Percentiles rank a stretch among this genome's conserved stretches.
phyloP scores from a whole-genome alignment of 2,797 vertebrate genomes.

The Spondyliosoma cantharus region DNA sequence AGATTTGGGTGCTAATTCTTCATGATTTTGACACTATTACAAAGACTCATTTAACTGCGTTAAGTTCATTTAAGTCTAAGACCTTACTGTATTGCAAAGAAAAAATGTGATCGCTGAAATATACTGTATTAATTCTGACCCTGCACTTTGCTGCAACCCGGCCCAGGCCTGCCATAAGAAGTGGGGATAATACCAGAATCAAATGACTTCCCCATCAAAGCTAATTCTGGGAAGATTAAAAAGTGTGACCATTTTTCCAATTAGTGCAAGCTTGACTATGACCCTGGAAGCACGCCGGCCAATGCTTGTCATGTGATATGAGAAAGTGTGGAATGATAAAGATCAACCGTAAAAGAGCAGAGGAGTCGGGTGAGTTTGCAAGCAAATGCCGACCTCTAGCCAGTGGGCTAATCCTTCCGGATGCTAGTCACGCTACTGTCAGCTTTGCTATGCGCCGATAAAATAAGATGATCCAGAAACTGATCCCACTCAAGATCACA shows the following conservation, averaged over 20 bases:
- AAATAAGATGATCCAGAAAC: slow-evolving; percentile 50
- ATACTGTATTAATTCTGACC: slow-evolving; percentile 13
- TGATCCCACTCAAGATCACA: slow-evolving; percentile 63
- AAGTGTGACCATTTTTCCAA: slow-evolving; percentile 38
- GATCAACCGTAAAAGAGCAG: slow-evolving; percentile 45
- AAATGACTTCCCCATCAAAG: slow-evolving; percentile 60
- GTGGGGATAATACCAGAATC: slow-evolving; percentile 50
- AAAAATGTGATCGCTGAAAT: slow-evolving; percentile 6
- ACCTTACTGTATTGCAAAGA: background rate
- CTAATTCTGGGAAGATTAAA: slow-evolving; percentile 57
- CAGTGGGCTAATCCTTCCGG: slow-evolving; percentile 69
- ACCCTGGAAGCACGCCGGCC: slow-evolving; percentile 44
- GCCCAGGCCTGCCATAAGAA: background rate
- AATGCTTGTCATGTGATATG: slow-evolving; percentile 72
- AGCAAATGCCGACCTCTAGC: slow-evolving; percentile 54
- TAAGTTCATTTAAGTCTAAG: slow-evolving; percentile 4
- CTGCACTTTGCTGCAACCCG: background rate
- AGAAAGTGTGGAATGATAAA: slow-evolving; percentile 49
- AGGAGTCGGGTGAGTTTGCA: slow-evolving; percentile 25
- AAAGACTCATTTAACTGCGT: slow-evolving; percentile 22
- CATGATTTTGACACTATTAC: background rate
- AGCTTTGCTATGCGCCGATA: slow-evolving; percentile 56
- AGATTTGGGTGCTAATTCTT: slow-evolving; percentile 10
- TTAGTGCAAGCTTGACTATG: slow-evolving; percentile 52
- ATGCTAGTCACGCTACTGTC: slow-evolving; percentile 71